Evolutionary conservation across 2,797 vertebrate genomes (phyloP), one percentile per base, ranked within the genome.

Genomic region (Paguma larvata): DNA sequence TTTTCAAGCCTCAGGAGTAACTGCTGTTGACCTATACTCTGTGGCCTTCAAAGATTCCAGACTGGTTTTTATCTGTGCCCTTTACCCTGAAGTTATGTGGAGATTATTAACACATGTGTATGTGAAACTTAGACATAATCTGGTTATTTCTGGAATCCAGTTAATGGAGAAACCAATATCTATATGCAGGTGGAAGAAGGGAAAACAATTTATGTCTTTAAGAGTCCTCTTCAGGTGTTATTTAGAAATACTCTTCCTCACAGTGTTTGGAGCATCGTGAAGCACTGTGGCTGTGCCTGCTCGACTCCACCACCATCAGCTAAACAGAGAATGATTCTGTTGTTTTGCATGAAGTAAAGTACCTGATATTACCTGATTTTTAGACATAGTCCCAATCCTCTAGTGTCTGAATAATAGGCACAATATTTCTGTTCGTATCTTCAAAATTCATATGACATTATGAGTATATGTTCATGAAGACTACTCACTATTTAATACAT

Each of bases 371-470:
- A 16, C 0, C 21, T 73, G 84, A 53, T 34, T 94, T 94, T 79
- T 85, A 80, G 56, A 94, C 9, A 27, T 34, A 23, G 2, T 32
- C 41, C 15, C 15, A 89, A 4, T 68, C 3, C 86, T 14, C 15
- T 91, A 53, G 0, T 46, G 73, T 56, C 25, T 94, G 91, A 79
- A 77, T 41, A 56, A 38, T 63, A 91, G 51, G 21, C 62, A 1
- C 41, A 82, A 0, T 72, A 34, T 85, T 44, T 63, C 16, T 75
- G 15, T 88, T 79, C 62, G 9, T 34, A 59, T 79, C 72, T n/a
- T 46, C 82, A 79, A 92, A 89, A 93, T 23, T 88, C 41, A 41
- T 79, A 25, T 79, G 79, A 86, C 78, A 73, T 72, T 82, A 32
- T 95, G 32, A 87, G 34, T 67, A 1, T 21, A 13, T 78, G 30